phyloP scores from a whole-genome alignment of 1,140 invertebrate genomes.

The Ceratina australensis region DNA sequence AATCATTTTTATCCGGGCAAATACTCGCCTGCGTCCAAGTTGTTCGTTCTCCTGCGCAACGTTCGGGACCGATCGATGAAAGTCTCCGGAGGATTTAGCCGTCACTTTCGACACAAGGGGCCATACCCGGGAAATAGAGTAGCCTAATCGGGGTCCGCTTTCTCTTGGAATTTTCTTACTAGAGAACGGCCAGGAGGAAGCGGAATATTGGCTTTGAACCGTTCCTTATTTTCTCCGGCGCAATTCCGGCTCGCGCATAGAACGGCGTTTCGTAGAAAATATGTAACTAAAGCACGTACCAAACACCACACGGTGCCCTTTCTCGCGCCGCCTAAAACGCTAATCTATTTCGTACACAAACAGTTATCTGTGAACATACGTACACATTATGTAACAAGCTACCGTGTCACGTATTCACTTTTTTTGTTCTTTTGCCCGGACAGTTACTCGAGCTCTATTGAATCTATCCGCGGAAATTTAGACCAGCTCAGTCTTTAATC shows the following conservation, averaged over 20 bases:
- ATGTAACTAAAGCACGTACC: not conserved
- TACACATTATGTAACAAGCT: too few species aligned
- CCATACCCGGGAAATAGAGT: constrained; percentile 36
- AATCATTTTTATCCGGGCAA: constrained; percentile 57
- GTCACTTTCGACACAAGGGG: constrained; percentile 42
- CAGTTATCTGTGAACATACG: too few species aligned
- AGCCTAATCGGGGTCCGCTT: constrained; percentile 34
- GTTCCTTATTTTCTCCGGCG: constrained; percentile 16
- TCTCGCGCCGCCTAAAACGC: not conserved
- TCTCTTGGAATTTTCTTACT: constrained; percentile 17
- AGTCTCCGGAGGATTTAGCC: constrained; percentile 50
- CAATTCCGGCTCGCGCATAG: not conserved
- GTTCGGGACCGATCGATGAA: constrained; percentile 31
- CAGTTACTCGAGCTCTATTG: not conserved
- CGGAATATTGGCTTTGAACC: constrained; percentile 18
- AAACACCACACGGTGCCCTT: not conserved
- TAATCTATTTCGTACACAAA: not conserved
- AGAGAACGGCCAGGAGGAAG: not conserved
- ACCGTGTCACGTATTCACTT: too few species aligned
- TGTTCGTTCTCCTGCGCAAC: constrained; percentile 28
- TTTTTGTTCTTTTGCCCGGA: too few species aligned
- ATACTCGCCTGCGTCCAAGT: constrained; percentile 22
- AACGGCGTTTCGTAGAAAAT: not conserved
- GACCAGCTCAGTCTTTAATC: not conserved
- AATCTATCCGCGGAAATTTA: not conserved